Conservation (phyloP, 1,140 invertebrate genomes). For the Eciton burchellii region DNA sequence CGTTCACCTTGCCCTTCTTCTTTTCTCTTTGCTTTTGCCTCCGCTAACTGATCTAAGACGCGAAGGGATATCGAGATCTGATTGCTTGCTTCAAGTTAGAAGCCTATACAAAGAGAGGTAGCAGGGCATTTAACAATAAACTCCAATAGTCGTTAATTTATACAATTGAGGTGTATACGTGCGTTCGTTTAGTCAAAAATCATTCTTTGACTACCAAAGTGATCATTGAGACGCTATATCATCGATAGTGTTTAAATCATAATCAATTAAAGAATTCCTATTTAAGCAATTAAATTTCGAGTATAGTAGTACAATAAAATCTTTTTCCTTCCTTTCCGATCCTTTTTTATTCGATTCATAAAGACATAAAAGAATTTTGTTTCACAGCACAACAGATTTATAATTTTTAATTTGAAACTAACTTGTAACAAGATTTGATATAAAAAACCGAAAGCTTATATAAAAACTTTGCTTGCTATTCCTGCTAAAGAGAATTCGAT, state of each 20-base stretch:
- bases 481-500: not conserved
- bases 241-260: conserved; percentile 15
- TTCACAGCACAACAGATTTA: not conserved
- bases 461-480: conserved; percentile 13
- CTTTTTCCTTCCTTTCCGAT: no score
- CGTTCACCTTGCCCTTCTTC: conserved; percentile 13
- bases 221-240: conserved; percentile 9
- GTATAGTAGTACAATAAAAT: not conserved
- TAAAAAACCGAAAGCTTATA: conserved; percentile 6
- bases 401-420: conserved; percentile 1
- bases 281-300: not conserved
- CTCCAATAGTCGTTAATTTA: conserved; percentile 3
- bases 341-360: not conserved
- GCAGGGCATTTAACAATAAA: not conserved
- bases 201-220: not conserved
- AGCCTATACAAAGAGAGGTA: not conserved
- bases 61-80: conserved; percentile 39
- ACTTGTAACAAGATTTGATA: not conserved
- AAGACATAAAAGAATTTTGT: not conserved
- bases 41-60: conserved; percentile 48
- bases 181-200: not conserved
- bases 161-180: not conserved
- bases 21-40: conserved; percentile 29
- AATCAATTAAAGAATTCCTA: not conserved
- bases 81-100: conserved; percentile 15